Percentiles rank a stretch among this genome's conserved stretches.
These are phyloP conservation scores for Poecilia picta DNA, from an alignment of 2,797 vertebrate species.

Conservation along the genomic window DNA sequence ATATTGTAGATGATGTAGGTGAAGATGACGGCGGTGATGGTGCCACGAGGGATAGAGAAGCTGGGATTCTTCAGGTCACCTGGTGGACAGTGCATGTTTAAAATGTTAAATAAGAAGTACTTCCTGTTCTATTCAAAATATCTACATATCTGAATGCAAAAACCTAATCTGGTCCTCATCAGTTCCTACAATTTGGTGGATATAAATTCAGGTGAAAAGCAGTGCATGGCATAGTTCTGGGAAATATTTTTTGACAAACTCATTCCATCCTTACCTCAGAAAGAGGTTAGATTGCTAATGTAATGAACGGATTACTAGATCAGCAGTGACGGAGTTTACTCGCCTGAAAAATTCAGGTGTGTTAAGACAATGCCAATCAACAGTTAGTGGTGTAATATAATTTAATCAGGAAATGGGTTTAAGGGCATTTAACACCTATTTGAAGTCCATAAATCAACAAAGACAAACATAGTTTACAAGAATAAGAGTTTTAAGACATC, in stretches of 20 bases:
- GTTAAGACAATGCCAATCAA: background rate
- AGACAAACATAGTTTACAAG: background rate
- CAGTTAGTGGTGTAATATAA: background rate
- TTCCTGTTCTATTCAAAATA: background rate
- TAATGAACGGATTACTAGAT: background rate
- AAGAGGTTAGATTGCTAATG: background rate
- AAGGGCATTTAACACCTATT: background rate
- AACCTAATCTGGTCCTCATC: background rate
- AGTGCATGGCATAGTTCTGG: background rate
- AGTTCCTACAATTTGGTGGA: background rate
- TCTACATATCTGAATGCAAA: background rate
- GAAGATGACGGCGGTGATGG: conserved; percentile 91
- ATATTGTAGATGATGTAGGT: conserved; percentile 91
- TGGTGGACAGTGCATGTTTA: conserved; percentile 45
- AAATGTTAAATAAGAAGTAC: background rate
- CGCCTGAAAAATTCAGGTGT: background rate
- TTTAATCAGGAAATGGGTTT: background rate
- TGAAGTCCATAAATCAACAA: background rate
- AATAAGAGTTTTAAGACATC: background rate
- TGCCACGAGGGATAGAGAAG: conserved; percentile 91
- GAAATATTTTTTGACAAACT: background rate
- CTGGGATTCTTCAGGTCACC: conserved; percentile 91
- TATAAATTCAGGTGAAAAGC: background rate
- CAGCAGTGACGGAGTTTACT: background rate
- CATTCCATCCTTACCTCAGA: background rate